A percentile compares a stretch with the other conserved stretches of the same genome.
Evolutionary conservation across 1,140 invertebrate species (phyloP).

Genomic region (Agraylea sexmaculata): DNA sequence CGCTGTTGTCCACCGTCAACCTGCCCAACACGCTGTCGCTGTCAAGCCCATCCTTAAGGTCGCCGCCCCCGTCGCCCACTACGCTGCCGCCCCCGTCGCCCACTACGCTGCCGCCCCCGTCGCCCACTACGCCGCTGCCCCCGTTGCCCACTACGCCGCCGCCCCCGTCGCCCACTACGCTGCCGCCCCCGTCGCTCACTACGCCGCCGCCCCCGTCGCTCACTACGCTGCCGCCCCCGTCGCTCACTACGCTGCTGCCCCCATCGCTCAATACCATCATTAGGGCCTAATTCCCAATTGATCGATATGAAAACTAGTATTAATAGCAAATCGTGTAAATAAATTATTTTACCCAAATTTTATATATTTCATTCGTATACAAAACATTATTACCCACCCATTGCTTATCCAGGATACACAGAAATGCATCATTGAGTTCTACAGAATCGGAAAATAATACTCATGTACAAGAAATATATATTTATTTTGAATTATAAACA

Average conservation of each 20-base stretch:
- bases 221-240: constrained; percentile 23
- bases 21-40: constrained; percentile 33
- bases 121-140: constrained; percentile 23
- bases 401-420: no score
- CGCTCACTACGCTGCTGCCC: constrained; percentile 20
- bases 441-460: no score
- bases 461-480: no score
- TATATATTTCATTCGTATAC: no score
- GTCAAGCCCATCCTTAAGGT: constrained; percentile 32
- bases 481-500: no score
- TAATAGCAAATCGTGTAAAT: no score
- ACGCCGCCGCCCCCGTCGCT: constrained; percentile 20
- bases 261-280: constrained; percentile 16
- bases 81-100: constrained; percentile 27
- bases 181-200: constrained; percentile 21
- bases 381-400: no score
- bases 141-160: constrained; percentile 5
- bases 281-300: no score
- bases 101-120: constrained; percentile 13
- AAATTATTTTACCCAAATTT: no score
- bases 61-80: constrained; percentile 21
- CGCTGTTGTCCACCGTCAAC: constrained; percentile 49
- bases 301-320: no score
- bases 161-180: constrained; percentile 14
- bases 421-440: no score